Percentiles rank a stretch among this genome's conserved stretches.
Evolutionary conservation across 2,797 vertebrate genomes (phyloP).

Genomic region (Sylvia borin): DNA sequence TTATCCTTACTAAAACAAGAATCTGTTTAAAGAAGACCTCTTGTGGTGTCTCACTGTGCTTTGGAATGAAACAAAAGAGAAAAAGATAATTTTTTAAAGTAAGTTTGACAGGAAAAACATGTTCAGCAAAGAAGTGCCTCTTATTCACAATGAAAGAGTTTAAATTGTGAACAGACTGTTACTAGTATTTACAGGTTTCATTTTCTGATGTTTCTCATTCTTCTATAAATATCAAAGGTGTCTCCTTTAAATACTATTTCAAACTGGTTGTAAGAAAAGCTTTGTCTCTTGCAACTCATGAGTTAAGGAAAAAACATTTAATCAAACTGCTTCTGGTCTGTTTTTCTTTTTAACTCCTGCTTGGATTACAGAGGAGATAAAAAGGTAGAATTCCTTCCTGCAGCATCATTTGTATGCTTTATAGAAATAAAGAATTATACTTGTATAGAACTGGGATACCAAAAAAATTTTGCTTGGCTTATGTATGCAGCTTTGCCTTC

Average conservation of each 20-base stretch:
- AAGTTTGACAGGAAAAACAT: not conserved
- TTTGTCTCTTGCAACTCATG: not conserved
- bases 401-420: not conserved
- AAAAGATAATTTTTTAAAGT: not conserved
- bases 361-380: not conserved
- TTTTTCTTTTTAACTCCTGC: not conserved
- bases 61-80: not conserved
- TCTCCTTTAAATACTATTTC: not conserved
- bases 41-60: not conserved
- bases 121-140: not conserved
- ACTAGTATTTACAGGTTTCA: not conserved
- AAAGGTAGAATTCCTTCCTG: not conserved
- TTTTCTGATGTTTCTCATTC: not conserved
- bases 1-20: not conserved
- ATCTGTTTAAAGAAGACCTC: conserved; percentile 20
- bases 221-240: not conserved
- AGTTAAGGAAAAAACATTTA: not conserved
- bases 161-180: not conserved
- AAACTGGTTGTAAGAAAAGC: not conserved
- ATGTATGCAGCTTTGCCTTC: not conserved
- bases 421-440: not conserved
- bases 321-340: not conserved
- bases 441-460: not conserved
- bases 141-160: not conserved
- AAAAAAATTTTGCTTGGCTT: not conserved